These are phyloP conservation scores for Zaprionus kolodkinae DNA, from an alignment of 1,140 invertebrate species.

Conservation along the genomic window DNA sequence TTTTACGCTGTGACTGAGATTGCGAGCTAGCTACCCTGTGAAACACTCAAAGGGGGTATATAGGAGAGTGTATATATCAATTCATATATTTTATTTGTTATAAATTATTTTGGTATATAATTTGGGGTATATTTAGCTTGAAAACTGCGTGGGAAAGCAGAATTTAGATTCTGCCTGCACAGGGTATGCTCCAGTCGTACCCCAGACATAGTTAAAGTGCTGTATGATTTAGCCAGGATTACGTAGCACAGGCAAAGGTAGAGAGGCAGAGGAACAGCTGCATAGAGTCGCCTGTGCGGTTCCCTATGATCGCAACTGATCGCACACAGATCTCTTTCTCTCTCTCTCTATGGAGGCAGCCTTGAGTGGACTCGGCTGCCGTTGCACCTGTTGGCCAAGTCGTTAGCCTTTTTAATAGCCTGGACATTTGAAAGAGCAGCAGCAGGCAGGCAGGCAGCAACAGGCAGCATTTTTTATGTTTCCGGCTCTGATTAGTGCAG, in stretches of 20 bases:
- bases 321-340: neutral
- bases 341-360: slow-evolving; percentile 18
- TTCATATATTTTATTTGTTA: too few species aligned
- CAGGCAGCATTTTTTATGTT: slow-evolving; percentile 68
- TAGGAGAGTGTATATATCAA: neutral
- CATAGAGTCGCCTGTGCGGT: slow-evolving; percentile 33
- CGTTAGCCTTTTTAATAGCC: slow-evolving; percentile 44
- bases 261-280: slow-evolving; percentile 46
- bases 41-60: neutral
- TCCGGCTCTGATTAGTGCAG: slow-evolving; percentile 76
- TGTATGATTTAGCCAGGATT: slow-evolving; percentile 36
- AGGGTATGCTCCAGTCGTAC: slow-evolving; percentile 1
- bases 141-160: too few species aligned
- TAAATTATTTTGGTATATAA: too few species aligned
- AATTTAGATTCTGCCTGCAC: neutral
- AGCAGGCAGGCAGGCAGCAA: slow-evolving; percentile 10
- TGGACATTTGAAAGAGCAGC: slow-evolving; percentile 40
- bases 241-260: slow-evolving; percentile 11
- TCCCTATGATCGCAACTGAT: slow-evolving; percentile 30
- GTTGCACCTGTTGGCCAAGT: slow-evolving; percentile 70
- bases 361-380: neutral
- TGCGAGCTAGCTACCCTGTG: slow-evolving; percentile 20
- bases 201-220: too few species aligned
- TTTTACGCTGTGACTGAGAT: slow-evolving; percentile 28
- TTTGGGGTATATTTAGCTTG: too few species aligned